Percentiles rank a stretch among this genome's conserved stretches.
These are phyloP conservation scores for Pheosia tremula DNA, from an alignment of 2,888 invertebrate genomes.

Conservation along the genomic window DNA sequence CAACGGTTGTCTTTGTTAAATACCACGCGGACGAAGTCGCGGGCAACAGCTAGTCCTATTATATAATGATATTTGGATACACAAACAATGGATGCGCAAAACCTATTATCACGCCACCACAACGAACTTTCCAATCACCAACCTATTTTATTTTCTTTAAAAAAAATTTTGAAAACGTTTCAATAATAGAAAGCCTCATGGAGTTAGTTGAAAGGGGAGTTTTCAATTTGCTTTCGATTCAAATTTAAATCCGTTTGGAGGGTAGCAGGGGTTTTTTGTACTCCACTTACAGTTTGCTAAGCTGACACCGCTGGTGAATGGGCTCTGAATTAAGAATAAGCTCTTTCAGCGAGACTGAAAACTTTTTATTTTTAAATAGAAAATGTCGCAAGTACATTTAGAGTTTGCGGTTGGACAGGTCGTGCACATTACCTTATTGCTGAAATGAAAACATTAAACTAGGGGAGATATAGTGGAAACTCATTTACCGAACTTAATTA, in stretches of 20 bases:
- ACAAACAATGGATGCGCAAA: too few species aligned
- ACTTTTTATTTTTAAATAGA: slow-evolving; percentile 7
- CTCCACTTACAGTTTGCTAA: slow-evolving; percentile 7
- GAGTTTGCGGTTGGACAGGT: not conserved
- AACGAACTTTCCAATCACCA: not conserved
- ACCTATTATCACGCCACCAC: too few species aligned
- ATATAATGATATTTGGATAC: too few species aligned
- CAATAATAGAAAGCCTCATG: slow-evolving; percentile 25
- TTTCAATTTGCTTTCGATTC: slow-evolving; percentile 43
- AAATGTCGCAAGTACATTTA: not conserved
- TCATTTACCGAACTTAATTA: too few species aligned
- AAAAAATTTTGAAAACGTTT: not conserved
- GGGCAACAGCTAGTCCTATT: too few species aligned
- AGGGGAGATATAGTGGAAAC: too few species aligned
- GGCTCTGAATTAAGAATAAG: slow-evolving; percentile 18
- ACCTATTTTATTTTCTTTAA: not conserved
- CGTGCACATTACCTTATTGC: not conserved
- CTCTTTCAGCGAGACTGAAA: slow-evolving; percentile 5
- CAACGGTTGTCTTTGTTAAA: too few species aligned
- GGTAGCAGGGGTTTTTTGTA: slow-evolving; percentile 23
- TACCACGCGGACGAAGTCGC: too few species aligned
- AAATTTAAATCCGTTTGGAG: slow-evolving; percentile 33
- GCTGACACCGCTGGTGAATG: slow-evolving; percentile 13
- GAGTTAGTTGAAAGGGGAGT: slow-evolving; percentile 25
- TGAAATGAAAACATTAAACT: not conserved